Evolutionary conservation across 1,140 invertebrate species (phyloP).

Genomic region (Vanessa tameamea): DNA sequence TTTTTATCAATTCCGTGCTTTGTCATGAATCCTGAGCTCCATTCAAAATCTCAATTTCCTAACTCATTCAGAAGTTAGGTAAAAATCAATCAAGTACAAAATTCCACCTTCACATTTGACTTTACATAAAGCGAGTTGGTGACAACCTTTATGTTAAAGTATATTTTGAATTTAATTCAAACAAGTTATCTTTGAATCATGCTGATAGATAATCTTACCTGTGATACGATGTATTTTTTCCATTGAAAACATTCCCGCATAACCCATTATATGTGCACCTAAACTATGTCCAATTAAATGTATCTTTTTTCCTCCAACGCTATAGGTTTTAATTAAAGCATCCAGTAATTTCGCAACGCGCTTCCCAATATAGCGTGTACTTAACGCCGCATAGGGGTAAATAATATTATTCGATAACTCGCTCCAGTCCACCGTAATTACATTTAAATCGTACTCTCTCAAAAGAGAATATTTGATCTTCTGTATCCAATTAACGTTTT

Average conservation of each 20-base stretch:
- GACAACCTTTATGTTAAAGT: too few relatives aligned
- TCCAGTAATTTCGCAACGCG: conserved; percentile 83
- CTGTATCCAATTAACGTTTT: conserved; percentile 64
- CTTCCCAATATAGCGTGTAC: conserved; percentile 84
- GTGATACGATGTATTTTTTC: conserved; percentile 83
- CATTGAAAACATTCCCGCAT: conserved; percentile 84
- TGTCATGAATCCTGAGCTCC: too few relatives aligned
- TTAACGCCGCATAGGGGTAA: conserved; percentile 84
- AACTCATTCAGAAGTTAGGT: too few relatives aligned
- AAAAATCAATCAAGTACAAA: too few relatives aligned
- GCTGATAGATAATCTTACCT: conserved; percentile 56
- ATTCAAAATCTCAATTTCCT: too few relatives aligned
- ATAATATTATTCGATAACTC: conserved; percentile 83
- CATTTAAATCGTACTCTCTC: conserved; percentile 82
- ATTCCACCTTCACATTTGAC: too few relatives aligned
- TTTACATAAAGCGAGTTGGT: too few relatives aligned
- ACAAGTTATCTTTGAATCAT: neutral
- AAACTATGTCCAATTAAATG: conserved; percentile 92
- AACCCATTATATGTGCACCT: conserved; percentile 94
- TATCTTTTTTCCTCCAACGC: conserved; percentile 78
- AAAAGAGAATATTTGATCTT: conserved; percentile 80
- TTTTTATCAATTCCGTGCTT: too few relatives aligned
- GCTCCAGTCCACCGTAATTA: conserved; percentile 86
- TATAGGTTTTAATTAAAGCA: conserved; percentile 80
- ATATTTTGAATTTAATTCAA: neutral